Evolutionary conservation across 1,140 invertebrate species (phyloP), one percentile per base, ranked within the genome.

Genomic region (Heterodera schachtii): DNA sequence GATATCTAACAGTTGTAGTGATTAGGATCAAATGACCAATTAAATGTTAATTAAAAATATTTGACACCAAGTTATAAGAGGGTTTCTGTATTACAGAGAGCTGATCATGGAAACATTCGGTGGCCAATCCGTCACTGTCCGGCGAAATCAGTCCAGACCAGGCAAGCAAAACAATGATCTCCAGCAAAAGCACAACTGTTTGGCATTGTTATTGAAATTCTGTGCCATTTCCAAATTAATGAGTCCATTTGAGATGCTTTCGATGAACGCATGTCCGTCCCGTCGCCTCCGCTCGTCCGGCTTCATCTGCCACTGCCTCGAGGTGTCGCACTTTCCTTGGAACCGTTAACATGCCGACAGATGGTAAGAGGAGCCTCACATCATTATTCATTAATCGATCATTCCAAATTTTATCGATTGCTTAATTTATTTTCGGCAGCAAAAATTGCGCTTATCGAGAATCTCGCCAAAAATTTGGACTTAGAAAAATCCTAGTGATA

Each of bases 261-360:
- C 21, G 69, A 71, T 11, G 69, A 71, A 19, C 69, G 31, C 9
- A 0, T 66, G 66, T n/a, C 41, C 11, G 46, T 78, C 21, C 19
- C 19, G 47, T 78, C 76, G 9, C 49, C 44, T 5, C 76, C 76
- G 21, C 13, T 78, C 44, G 46, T 78, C 41, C 66, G 70, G 31
- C 66, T 78, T 3, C 52, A 44, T 31, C 21, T 8, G 66, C 75
- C 75, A 31, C 7, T 66, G 47, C 76, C n/a, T 4, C 7, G 21
- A 13, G 46, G 66, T 16, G 46, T 49, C 6, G 60, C 8, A 43
- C 21, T 78, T 6, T 47, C 44, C 41, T n/a, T 78, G 19, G 76
- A 44, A 43, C 76, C 76, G 31, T 67, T 78, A 44, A 41, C 70
- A 41, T 78, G 76, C 21, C 31, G 76, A 13, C 76, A 78, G 70